phyloP scores from a whole-genome alignment of 1,140 invertebrate genomes.

The Euglossa dilemma region DNA sequence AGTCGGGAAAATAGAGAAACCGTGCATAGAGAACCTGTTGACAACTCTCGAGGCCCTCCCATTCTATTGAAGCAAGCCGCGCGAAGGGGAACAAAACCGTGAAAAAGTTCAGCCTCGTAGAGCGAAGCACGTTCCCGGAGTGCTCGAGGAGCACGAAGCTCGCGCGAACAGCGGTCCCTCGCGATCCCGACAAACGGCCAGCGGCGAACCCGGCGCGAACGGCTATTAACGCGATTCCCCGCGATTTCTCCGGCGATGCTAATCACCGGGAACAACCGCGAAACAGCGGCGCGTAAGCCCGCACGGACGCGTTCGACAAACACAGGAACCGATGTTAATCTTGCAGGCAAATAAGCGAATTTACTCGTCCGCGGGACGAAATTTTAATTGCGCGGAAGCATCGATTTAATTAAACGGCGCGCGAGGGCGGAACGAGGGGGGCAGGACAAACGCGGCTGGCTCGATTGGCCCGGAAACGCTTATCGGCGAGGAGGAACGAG shows the following conservation, averaged over 20 bases:
- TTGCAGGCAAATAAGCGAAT: constrained; percentile 54
- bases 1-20: neutral
- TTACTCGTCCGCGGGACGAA: constrained; percentile 41
- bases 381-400: constrained; percentile 63
- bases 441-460: constrained; percentile 6
- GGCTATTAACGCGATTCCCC: too few relatives aligned
- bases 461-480: constrained; percentile 54
- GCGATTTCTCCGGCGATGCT: neutral
- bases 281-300: neutral
- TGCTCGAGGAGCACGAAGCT: too few relatives aligned
- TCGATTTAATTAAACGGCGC: constrained; percentile 62
- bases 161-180: too few relatives aligned
- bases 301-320: constrained; percentile 1
- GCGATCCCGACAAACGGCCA: too few relatives aligned
- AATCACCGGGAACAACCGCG: neutral
- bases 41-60: neutral
- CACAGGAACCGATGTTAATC: constrained; percentile 42
- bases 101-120: neutral
- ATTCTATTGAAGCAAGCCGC: neutral
- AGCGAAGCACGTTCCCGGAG: neutral
- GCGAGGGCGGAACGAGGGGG: constrained; percentile 18
- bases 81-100: neutral
- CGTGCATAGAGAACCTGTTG: neutral
- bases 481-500: constrained; percentile 30
- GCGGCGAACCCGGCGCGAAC: too few relatives aligned